Evolutionary conservation across 2,888 invertebrate species (phyloP).

Genomic region (Cryptocephalus moraei): DNA sequence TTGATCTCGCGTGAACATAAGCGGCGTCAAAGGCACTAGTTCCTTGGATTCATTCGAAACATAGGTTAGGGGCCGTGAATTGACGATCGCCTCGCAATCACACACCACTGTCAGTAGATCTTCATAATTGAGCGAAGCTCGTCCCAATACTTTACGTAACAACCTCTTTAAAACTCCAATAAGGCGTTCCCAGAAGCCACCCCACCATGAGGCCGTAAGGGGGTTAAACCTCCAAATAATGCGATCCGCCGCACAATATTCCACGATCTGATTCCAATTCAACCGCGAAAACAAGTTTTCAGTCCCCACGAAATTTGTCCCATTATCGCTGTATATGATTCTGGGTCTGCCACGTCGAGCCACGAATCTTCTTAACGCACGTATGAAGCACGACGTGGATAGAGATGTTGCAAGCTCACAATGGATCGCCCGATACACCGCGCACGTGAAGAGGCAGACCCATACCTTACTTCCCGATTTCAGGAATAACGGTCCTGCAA

Average conservation of each 20-base stretch:
- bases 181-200: too few relatives aligned
- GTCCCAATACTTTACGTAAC: conserved; percentile 24
- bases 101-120: too few relatives aligned
- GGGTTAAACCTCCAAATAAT: conserved; percentile 29
- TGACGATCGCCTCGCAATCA: too few relatives aligned
- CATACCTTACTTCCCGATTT: conserved; percentile 11
- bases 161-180: conserved; percentile 29
- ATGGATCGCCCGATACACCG: conserved; percentile 10
- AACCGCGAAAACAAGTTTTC: conserved; percentile 7
- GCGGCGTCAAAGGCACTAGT: too few relatives aligned
- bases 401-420: conserved; percentile 12
- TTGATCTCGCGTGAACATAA: too few relatives aligned
- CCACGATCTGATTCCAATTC: conserved; percentile 10
- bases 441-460: conserved; percentile 12
- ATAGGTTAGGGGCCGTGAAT: too few relatives aligned
- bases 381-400: conserved; percentile 23
- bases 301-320: conserved; percentile 5
- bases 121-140: too few relatives aligned
- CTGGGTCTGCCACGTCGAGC: conserved; percentile 20
- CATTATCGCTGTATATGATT: conserved; percentile 8
- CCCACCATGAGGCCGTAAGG: conserved; percentile 31
- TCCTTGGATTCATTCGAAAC: too few relatives aligned
- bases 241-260: conserved; percentile 7
- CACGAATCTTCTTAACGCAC: conserved; percentile 24
- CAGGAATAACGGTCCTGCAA: conserved; percentile 28